phyloP scores from a whole-genome alignment of 2,797 vertebrate genomes.

The Cichlasoma orientale region DNA sequence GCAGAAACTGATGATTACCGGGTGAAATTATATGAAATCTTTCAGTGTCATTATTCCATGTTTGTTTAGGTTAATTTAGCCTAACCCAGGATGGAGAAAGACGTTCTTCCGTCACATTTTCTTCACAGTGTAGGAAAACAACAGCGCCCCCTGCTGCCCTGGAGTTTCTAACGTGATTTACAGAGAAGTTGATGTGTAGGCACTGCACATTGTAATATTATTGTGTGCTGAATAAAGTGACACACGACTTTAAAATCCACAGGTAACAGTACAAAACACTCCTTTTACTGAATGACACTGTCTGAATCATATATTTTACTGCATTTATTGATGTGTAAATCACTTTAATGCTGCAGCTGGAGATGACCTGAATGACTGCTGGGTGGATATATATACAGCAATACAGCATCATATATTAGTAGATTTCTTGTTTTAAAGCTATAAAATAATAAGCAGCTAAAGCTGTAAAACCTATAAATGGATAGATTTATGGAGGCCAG shows the following conservation, averaged over 20 bases:
- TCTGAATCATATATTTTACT: too few species aligned
- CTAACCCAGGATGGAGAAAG: constrained; percentile 5
- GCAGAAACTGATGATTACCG: accelerated
- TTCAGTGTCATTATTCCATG: constrained; percentile 20
- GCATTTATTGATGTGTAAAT: not conserved
- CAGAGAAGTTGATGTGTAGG: not conserved
- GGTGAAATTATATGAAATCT: accelerated
- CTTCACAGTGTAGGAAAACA: accelerated
- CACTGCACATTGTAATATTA: too few species aligned
- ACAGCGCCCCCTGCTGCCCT: constrained; percentile 17
- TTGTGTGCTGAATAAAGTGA: too few species aligned
- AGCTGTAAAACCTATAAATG: not conserved
- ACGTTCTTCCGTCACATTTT: not conserved
- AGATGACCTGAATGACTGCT: not conserved
- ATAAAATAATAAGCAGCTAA: not conserved
- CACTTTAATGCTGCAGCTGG: not conserved
- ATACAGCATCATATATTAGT: not conserved
- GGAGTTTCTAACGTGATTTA: not conserved
- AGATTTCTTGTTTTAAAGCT: not conserved
- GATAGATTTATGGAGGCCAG: not conserved
- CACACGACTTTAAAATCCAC: too few species aligned
- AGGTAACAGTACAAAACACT: too few species aligned
- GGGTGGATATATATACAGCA: not conserved
- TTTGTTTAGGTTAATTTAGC: constrained; percentile 12
- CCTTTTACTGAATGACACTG: too few species aligned